phyloP scores from a whole-genome alignment of 2,113 vertebrate genomes.

The Chaetodon auriga region DNA sequence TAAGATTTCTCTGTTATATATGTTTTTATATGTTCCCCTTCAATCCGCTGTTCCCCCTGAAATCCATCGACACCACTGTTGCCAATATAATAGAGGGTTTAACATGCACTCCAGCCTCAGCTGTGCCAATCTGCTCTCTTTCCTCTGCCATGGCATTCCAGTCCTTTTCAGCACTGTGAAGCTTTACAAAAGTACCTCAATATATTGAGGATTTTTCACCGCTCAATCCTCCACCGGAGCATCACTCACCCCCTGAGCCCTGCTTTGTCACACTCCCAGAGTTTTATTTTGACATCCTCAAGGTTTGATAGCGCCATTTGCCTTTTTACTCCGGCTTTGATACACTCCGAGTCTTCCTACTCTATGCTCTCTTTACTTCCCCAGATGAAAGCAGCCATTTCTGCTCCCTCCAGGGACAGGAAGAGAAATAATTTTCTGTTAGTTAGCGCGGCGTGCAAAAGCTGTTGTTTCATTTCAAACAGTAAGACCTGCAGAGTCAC shows the following conservation, averaged over 20 bases:
- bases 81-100: slow-evolving; percentile 40
- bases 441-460: slow-evolving; percentile 19
- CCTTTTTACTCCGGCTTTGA: slow-evolving; percentile 60
- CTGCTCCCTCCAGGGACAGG: slow-evolving; percentile 42
- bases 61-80: slow-evolving; percentile 10
- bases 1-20: slow-evolving; percentile 57
- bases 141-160: slow-evolving; percentile 8
- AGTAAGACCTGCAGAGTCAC: background rate
- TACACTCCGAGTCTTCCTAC: slow-evolving; percentile 33
- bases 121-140: slow-evolving; percentile 11
- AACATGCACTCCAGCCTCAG: slow-evolving; percentile 6
- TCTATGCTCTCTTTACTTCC: slow-evolving; percentile 35
- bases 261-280: slow-evolving; percentile 50
- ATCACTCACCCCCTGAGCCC: slow-evolving; percentile 42
- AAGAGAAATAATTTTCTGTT: slow-evolving; percentile 34
- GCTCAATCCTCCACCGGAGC: slow-evolving; percentile 40
- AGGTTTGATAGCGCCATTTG: slow-evolving; percentile 58
- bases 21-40: slow-evolving; percentile 61
- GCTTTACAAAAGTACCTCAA: slow-evolving; percentile 34
- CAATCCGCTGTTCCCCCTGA: slow-evolving; percentile 19
- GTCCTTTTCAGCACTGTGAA: slow-evolving; percentile 21
- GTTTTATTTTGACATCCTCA: slow-evolving; percentile 67
- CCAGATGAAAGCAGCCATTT: slow-evolving; percentile 65
- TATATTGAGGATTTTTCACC: slow-evolving; percentile 18
- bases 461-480: slow-evolving; percentile 46